Evolutionary conservation across 2,113 vertebrate species (phyloP), one percentile per base, ranked within the genome.

Genomic region (Origma solitaria): DNA sequence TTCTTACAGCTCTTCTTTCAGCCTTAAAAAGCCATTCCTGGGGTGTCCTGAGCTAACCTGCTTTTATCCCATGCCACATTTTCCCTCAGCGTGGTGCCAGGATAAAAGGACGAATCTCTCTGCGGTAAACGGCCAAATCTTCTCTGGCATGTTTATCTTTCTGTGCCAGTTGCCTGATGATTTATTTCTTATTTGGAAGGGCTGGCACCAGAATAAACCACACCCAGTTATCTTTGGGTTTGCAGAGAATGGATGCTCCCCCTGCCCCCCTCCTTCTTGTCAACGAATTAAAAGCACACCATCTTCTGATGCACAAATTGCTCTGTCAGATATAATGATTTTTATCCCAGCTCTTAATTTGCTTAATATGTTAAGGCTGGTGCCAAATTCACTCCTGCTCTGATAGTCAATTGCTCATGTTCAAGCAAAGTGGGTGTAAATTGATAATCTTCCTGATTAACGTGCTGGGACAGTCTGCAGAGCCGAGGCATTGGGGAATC

Each of bases 331-430:
- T 93, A 77, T 37, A 92, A 95, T 47, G 76, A 80, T 77, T 92
- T 96, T 95, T 92, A 86, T 83, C 70, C 68, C 64, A 83, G 64
- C 60, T 94, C 69, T 92, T 95, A 88, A 95, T 95, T 95, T 93
- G 51, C 80, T 95, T 92, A 90, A 86, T 56, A 58, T 47, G 72
- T 71, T 90, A 86, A 88, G 64, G 60, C 76, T 81, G 79, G 27
- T 88, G 86, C 83, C 88, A 92, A 82, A 38, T 77, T 81, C 68
- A 57, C 71, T 62, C 37, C 65, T 83, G 68, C 62, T 92, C 85
- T 66, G 62, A 69, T 57, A 94, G 82, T 82, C 92, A 93, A 82
- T 47, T 80, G 85, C 60, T 97, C 47, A 19, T 25, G 82, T 51
- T 95, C 56, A 81, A 88, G 95, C 44, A 90, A 66, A 94, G 68